These are phyloP conservation scores for Salvelinus fontinalis DNA, from an alignment of 2,113 vertebrate genomes.

Conservation along the genomic window DNA sequence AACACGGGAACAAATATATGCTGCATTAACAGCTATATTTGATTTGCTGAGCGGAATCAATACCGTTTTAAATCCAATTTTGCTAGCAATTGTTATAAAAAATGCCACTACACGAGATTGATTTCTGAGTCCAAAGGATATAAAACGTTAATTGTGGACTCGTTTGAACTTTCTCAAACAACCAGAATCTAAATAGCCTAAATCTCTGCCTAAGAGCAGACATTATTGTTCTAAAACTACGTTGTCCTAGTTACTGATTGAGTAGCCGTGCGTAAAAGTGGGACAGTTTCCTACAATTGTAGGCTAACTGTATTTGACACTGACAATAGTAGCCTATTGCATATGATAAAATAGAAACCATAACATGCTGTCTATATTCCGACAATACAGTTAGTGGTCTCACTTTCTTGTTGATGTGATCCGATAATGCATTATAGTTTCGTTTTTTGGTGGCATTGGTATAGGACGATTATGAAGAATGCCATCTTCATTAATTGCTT, in stretches of 20 bases:
- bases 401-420: too few relatives aligned
- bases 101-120: too few relatives aligned
- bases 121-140: background rate
- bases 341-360: too few relatives aligned
- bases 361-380: too few relatives aligned
- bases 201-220: background rate
- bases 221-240: constrained; percentile 28
- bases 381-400: too few relatives aligned
- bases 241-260: constrained; percentile 38
- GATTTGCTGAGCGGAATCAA: constrained; percentile 4
- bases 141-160: background rate
- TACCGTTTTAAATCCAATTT: background rate
- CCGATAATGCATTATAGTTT: too few relatives aligned
- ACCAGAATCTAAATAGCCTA: background rate
- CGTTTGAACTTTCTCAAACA: background rate
- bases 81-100: background rate
- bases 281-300: constrained; percentile 8
- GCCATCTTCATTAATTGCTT: too few relatives aligned
- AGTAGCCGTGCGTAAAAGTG: constrained; percentile 34
- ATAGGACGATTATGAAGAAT: too few relatives aligned
- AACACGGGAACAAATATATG: constrained; percentile 27
- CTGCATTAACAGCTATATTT: constrained; percentile 13
- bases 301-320: background rate
- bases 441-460: too few relatives aligned
- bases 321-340: too few relatives aligned